These are phyloP conservation scores for Spisula solida DNA, from an alignment of 2,888 invertebrate species.

Conservation along the genomic window DNA sequence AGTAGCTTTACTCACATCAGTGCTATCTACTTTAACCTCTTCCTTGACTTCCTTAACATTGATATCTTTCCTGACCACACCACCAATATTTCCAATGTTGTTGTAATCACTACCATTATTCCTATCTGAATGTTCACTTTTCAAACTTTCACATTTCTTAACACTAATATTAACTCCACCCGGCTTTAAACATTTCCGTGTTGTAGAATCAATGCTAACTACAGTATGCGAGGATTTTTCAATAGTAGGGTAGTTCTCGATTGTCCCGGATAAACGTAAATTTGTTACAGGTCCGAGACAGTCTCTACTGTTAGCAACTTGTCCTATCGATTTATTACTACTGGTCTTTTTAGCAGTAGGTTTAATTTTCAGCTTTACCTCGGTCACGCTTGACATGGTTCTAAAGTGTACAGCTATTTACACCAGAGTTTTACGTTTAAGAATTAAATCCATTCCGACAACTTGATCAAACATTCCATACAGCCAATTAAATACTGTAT, in stretches of 20 bases:
- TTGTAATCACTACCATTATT: not conserved
- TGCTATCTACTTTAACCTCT: not conserved
- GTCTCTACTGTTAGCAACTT: slow-evolving; percentile 35
- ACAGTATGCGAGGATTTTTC: not conserved
- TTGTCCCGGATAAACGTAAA: not conserved
- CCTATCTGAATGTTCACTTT: not conserved
- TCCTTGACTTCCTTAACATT: not conserved
- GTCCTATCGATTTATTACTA: slow-evolving; percentile 31
- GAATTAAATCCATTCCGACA: not conserved
- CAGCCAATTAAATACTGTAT: slow-evolving; percentile 11
- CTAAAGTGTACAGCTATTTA: slow-evolving; percentile 18
- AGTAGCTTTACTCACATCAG: not conserved
- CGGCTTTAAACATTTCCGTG: not conserved
- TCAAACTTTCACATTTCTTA: not conserved
- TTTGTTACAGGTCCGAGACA: not conserved
- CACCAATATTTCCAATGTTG: not conserved
- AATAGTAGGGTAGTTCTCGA: not conserved
- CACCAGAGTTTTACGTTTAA: slow-evolving; percentile 11
- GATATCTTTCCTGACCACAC: not conserved
- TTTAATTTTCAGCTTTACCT: slow-evolving; percentile 61
- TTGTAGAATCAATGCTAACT: not conserved
- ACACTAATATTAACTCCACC: not conserved
- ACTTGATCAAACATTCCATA: slow-evolving; percentile 8
- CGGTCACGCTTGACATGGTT: slow-evolving; percentile 52
- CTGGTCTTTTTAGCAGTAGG: slow-evolving; percentile 40